A percentile compares a stretch with the other conserved stretches of the same genome.
phyloP scores from a whole-genome alignment of 2,888 invertebrate genomes.

The Pandemis heparana region DNA sequence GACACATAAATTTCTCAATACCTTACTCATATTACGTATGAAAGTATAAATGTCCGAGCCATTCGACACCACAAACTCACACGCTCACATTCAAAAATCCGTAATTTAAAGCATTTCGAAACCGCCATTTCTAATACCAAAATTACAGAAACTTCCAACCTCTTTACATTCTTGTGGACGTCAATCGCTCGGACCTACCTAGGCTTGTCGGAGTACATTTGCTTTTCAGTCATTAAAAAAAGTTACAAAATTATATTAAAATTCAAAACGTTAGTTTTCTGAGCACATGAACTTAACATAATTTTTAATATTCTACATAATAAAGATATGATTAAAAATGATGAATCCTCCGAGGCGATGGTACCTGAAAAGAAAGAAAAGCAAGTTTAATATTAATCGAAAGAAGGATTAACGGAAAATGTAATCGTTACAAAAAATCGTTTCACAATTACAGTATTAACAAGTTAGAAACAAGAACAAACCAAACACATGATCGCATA shows the following conservation, averaged over 20 bases:
- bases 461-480: not conserved
- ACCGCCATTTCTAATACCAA: slow-evolving; percentile 77
- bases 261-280: no score
- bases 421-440: not conserved
- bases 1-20: no score
- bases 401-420: not conserved
- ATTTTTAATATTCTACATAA: not conserved
- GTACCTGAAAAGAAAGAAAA: slow-evolving; percentile 8
- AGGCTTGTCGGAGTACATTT: slow-evolving; percentile 5
- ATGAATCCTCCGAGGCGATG: not conserved
- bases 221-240: slow-evolving; percentile 25
- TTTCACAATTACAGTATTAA: no score
- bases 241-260: not conserved
- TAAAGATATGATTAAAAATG: not conserved
- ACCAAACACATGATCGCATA: not conserved
- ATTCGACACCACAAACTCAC: slow-evolving; percentile 48
- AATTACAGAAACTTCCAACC: slow-evolving; percentile 52
- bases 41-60: slow-evolving; percentile 11
- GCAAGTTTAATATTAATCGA: not conserved
- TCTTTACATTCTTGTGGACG: slow-evolving; percentile 52
- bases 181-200: slow-evolving; percentile 45
- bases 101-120: slow-evolving; percentile 59
- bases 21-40: no score
- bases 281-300: no score
- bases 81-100: slow-evolving; percentile 47